A percentile compares a stretch with the other conserved stretches of the same genome.
Conservation (phyloP, 2,888 invertebrate species). For the Papilio gigon region DNA sequence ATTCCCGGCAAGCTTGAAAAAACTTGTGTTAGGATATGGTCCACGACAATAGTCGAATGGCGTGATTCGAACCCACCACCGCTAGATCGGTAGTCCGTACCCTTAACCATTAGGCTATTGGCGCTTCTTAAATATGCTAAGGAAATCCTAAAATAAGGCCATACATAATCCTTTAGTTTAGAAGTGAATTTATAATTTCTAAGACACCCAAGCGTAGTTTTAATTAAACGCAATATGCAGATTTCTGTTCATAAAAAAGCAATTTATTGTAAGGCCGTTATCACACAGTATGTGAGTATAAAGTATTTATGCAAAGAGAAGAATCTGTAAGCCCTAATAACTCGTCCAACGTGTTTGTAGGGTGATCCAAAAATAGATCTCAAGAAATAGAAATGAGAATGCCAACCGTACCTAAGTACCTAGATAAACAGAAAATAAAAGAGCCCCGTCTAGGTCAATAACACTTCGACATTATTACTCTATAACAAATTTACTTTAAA, state of each 20-base stretch:
- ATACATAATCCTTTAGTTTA: not conserved
- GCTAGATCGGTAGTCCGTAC: too few species aligned
- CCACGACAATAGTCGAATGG: too few species aligned
- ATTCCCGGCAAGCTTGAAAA: too few species aligned
- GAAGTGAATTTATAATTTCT: not conserved
- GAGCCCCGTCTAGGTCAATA: not conserved
- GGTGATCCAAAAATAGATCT: slow-evolving; percentile 34
- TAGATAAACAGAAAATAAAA: not conserved
- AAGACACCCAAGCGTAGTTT: not conserved
- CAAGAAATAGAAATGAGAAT: slow-evolving; percentile 34
- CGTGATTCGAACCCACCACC: too few species aligned
- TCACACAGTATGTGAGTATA: slow-evolving; percentile 28
- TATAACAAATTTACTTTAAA: not conserved
- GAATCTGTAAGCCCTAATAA: slow-evolving; percentile 30
- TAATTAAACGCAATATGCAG: not conserved
- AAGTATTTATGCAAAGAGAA: slow-evolving; percentile 31
- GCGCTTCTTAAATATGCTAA: too few species aligned
- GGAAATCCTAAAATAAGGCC: too few species aligned
- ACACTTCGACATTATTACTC: not conserved
- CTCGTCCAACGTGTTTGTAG: slow-evolving; percentile 27
- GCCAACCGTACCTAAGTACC: not conserved
- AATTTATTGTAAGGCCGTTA: slow-evolving; percentile 12
- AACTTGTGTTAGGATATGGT: too few species aligned
- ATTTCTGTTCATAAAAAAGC: not conserved
- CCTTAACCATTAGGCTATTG: too few species aligned